Base-by-base conservation (phyloP, 2,113 vertebrate genomes). In the Gymnarchus niloticus region DNA sequence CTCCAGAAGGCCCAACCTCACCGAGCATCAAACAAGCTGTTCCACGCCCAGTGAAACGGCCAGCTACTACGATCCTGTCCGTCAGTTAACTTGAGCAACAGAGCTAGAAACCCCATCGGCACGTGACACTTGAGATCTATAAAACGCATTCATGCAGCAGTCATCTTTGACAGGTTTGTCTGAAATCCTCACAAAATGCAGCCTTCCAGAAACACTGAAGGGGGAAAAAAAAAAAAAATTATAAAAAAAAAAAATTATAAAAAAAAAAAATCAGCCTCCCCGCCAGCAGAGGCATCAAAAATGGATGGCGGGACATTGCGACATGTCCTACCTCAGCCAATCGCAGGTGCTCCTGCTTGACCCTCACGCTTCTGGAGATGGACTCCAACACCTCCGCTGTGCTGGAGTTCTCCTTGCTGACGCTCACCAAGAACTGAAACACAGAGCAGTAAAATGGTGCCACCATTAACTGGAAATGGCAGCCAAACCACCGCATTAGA, bases 401-500 rank as follows among this genome's bases (percentile, higher is more conserved):
- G 77, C 94, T 97, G 37, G 98, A 97, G 90, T 96, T 98, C 88
- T 98, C 98, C 90, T 99, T 99, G 93, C 97, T 98, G 86, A 99
- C 96, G 49, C 98, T 99, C 88, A 99, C 97, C 2, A 98, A 93
- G 90, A 98, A 98, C 98, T 99, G 87, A 89, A 51, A 88, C 41
- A 33, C 73, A 86, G 4, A 52, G 44, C 21, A 21, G 41, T 21
- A 44, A 57, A 12, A 83, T 44, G 44, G 25, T 48, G 48, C 9
- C 17, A 83, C 12, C 6, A 17, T 6, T 33, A 73, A 33, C 14
- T 33, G 17, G 23, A 33, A 78, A 2, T 46, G 41, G 46, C 8
- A 56, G 19, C 25, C 28, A 78, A 25, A 69, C 37, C 17, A 21
- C 21, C 46, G 5, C 33, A 28, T 5, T 51, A 65, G 37, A 8